These are phyloP conservation scores for Euzetes globulus DNA, from an alignment of 2,888 invertebrate genomes.

Conservation along the genomic window DNA sequence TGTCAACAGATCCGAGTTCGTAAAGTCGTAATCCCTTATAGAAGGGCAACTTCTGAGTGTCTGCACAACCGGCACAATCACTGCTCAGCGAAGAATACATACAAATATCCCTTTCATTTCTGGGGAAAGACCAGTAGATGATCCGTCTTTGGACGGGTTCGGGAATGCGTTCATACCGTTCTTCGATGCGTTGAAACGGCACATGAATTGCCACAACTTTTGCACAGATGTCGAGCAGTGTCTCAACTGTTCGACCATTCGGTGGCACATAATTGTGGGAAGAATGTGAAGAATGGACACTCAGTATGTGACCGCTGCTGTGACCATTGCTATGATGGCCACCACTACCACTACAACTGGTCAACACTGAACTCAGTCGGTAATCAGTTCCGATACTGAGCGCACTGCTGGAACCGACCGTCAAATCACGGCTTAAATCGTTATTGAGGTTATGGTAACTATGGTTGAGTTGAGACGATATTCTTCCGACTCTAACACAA, in stretches of 20 bases:
- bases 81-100: constrained; percentile 66
- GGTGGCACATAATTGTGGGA: not conserved
- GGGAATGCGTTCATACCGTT: constrained; percentile 75
- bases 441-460: constrained; percentile 6
- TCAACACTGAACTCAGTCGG: not conserved
- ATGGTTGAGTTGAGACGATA: constrained; percentile 39
- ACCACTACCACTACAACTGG: not conserved
- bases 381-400: not conserved
- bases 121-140: constrained; percentile 80
- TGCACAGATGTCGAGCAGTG: constrained; percentile 71
- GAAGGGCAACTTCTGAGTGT: constrained; percentile 58
- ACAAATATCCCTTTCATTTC: constrained; percentile 77
- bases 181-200: constrained; percentile 77
- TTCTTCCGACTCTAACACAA: constrained; percentile 42
- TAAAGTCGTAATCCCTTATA: constrained; percentile 75
- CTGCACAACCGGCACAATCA: constrained; percentile 11
- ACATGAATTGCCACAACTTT: constrained; percentile 74
- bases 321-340: not conserved
- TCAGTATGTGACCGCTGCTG: not conserved
- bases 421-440: not conserved
- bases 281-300: not conserved
- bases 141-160: constrained; percentile 79
- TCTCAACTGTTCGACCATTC: constrained; percentile 49
- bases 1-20: constrained; percentile 72
- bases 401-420: not conserved